Evolutionary conservation across 2,888 invertebrate species (phyloP).

Genomic region (Blomia tropicalis): DNA sequence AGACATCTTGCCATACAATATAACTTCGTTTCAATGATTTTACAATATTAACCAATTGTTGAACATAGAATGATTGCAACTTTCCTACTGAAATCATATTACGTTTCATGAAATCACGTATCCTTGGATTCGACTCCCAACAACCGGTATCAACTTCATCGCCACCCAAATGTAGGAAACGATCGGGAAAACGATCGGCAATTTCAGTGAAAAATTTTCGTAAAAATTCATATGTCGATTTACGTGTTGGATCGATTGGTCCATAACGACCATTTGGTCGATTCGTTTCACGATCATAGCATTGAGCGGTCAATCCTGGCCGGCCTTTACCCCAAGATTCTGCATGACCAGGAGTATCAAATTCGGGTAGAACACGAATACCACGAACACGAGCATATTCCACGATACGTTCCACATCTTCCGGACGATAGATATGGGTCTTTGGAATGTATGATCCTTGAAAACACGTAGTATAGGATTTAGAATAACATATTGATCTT

Average conservation of each 20-base stretch:
- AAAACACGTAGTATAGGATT: slow-evolving; percentile 29
- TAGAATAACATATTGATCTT: slow-evolving; percentile 37
- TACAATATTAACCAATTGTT: not conserved
- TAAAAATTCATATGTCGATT: slow-evolving; percentile 37
- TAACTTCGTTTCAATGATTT: slow-evolving; percentile 29
- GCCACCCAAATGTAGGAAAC: slow-evolving; percentile 74
- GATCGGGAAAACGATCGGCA: slow-evolving; percentile 52
- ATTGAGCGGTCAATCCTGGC: slow-evolving; percentile 55
- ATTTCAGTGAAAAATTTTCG: slow-evolving; percentile 38
- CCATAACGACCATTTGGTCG: slow-evolving; percentile 48
- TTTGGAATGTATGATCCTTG: slow-evolving; percentile 36
- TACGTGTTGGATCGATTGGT: slow-evolving; percentile 42
- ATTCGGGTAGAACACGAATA: slow-evolving; percentile 72
- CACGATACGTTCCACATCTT: too few species aligned
- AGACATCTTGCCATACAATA: slow-evolving; percentile 49
- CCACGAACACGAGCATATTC: slow-evolving; percentile 61
- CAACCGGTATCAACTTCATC: slow-evolving; percentile 72
- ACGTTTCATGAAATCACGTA: slow-evolving; percentile 46
- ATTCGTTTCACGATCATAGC: slow-evolving; percentile 43
- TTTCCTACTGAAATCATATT: too few species aligned
- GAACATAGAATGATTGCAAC: slow-evolving; percentile 31
- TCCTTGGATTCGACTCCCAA: slow-evolving; percentile 58
- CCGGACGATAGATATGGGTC: too few species aligned
- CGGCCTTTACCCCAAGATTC: slow-evolving; percentile 65
- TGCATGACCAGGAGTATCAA: slow-evolving; percentile 82